phyloP scores from a whole-genome alignment of 2,797 vertebrate species.

The Chelidonichthys spinosus region DNA sequence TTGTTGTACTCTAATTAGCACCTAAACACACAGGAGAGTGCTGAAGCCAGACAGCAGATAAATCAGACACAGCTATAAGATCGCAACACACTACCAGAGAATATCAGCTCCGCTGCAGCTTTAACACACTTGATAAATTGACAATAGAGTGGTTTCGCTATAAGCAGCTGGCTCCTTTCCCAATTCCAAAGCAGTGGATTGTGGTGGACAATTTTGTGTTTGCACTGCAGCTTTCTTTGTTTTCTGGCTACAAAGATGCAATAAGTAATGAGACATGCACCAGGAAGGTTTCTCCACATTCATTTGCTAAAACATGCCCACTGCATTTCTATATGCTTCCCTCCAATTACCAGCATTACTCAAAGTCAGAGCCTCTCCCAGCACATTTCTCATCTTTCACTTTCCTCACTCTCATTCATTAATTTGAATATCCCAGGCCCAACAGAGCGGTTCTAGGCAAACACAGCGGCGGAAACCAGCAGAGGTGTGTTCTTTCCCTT shows the following conservation, averaged over 20 bases:
- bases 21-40: slow-evolving; percentile 82
- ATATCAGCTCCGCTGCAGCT: slow-evolving; percentile 69
- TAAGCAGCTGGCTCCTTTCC: slow-evolving; percentile 54
- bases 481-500: slow-evolving; percentile 55
- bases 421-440: slow-evolving; percentile 78
- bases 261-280: slow-evolving; percentile 72
- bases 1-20: slow-evolving; percentile 81
- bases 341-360: slow-evolving; percentile 83
- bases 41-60: slow-evolving; percentile 80
- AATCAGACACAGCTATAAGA: slow-evolving; percentile 79
- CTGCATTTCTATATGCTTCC: slow-evolving; percentile 79
- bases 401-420: slow-evolving; percentile 77
- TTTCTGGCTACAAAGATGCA: slow-evolving; percentile 57
- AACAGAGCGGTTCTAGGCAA: slow-evolving; percentile 56
- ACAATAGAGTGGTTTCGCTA: slow-evolving; percentile 42
- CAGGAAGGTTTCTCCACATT: slow-evolving; percentile 49
- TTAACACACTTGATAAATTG: slow-evolving; percentile 74
- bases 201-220: slow-evolving; percentile 61
- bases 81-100: slow-evolving; percentile 67
- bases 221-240: slow-evolving; percentile 72
- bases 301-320: slow-evolving; percentile 76
- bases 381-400: slow-evolving; percentile 80
- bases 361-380: slow-evolving; percentile 75
- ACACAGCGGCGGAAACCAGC: slow-evolving; percentile 55
- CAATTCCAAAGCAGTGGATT: slow-evolving; percentile 41